These are phyloP conservation scores for Temnothorax rugatulus DNA, from an alignment of 2,888 invertebrate species.

Conservation along the genomic window DNA sequence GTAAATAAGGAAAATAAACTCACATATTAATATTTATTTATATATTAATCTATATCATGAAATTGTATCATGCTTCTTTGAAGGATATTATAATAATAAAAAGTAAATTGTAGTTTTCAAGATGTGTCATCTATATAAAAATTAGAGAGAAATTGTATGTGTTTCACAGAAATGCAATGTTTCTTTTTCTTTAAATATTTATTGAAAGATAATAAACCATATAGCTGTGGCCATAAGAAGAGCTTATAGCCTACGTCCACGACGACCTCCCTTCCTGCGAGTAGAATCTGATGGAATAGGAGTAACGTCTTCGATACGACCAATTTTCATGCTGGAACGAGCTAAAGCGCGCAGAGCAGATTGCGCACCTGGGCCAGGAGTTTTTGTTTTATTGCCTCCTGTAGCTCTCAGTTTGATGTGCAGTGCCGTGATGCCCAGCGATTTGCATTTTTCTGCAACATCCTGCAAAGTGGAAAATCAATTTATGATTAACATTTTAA, in stretches of 20 bases:
- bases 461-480: constrained; percentile 88
- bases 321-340: constrained; percentile 99
- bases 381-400: constrained; percentile 99
- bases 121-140: not conserved
- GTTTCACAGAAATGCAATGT: not conserved
- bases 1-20: constrained; percentile 1
- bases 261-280: constrained; percentile 99
- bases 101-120: not conserved
- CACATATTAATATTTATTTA: not conserved
- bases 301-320: constrained; percentile 99
- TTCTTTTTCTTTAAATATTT: constrained; percentile 74
- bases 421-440: constrained; percentile 98
- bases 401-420: constrained; percentile 99
- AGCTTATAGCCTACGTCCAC: constrained; percentile 99
- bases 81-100: not conserved
- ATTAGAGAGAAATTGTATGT: not conserved
- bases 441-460: constrained; percentile 99
- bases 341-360: constrained; percentile 99
- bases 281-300: constrained; percentile 99
- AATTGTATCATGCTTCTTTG: not conserved
- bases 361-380: constrained; percentile 99
- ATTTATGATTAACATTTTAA: not conserved
- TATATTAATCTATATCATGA: no score
- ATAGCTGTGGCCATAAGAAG: constrained; percentile 77
- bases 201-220: constrained; percentile 75